phyloP scores from a whole-genome alignment of 2,888 invertebrate genomes.

The Agriopis leucophaearia region DNA sequence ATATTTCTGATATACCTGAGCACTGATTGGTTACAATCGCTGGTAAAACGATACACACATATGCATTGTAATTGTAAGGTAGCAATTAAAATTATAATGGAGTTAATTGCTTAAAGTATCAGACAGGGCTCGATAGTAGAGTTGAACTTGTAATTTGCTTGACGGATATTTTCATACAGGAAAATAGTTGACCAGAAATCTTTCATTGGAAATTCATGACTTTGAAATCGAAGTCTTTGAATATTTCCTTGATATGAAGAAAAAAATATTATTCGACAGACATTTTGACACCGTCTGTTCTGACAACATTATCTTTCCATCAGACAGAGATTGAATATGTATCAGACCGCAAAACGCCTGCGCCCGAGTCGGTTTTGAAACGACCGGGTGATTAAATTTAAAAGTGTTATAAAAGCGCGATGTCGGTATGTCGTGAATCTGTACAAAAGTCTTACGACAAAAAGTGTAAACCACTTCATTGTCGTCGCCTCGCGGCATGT shows the following conservation, averaged over 20 bases:
- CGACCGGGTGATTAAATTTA: constrained; percentile 20
- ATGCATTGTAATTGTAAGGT: constrained; percentile 22
- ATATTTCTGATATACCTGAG: constrained; percentile 57
- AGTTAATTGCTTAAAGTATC: constrained; percentile 1
- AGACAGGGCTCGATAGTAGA: background rate
- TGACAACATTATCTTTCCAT: constrained; percentile 38
- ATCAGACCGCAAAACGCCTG: constrained; percentile 21
- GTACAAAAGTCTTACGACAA: constrained; percentile 23
- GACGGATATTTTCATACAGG: background rate
- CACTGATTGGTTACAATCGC: constrained; percentile 55
- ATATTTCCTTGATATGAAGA: constrained; percentile 7
- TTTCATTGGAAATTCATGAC: constrained; percentile 2
- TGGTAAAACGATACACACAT: constrained; percentile 37
- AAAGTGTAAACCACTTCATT: constrained; percentile 42
- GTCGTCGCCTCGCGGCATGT: constrained; percentile 44
- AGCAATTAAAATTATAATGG: constrained; percentile 11
- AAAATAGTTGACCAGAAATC: background rate
- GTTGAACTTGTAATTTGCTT: background rate
- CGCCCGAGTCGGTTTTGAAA: constrained; percentile 7
- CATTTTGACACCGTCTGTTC: constrained; percentile 35
- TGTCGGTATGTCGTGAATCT: constrained; percentile 19
- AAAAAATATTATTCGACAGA: constrained; percentile 6
- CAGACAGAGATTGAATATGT: constrained; percentile 38
- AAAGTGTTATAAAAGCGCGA: constrained; percentile 21
- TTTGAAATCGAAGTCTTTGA: background rate